A percentile compares a stretch with the other conserved stretches of the same genome.
Evolutionary conservation across 1,140 invertebrate species (phyloP).

Genomic region (Pseudomyrmex cubaensis): DNA sequence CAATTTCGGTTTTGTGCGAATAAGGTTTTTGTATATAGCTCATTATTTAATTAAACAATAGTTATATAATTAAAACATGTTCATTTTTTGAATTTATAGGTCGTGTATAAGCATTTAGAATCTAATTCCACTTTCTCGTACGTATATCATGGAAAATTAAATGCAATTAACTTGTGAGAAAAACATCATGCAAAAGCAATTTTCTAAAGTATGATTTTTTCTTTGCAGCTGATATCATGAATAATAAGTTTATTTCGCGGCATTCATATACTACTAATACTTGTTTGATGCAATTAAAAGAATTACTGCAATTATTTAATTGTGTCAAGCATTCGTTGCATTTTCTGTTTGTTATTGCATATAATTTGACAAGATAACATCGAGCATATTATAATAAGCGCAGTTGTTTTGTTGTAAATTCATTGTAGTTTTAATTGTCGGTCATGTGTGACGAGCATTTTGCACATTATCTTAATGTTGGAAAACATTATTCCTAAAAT

Average conservation of each 20-base stretch:
- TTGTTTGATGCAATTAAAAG: not conserved
- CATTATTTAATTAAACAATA: too few relatives aligned
- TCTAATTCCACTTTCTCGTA: not conserved
- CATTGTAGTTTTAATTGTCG: slow-evolving; percentile 9
- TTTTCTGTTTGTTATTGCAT: slow-evolving; percentile 1
- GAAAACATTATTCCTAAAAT: slow-evolving; percentile 1
- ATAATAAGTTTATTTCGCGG: not conserved
- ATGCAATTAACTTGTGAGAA: slow-evolving; percentile 1
- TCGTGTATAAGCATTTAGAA: not conserved
- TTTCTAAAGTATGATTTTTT: not conserved
- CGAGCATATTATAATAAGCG: slow-evolving; percentile 23
- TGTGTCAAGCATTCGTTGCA: not conserved
- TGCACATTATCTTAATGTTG: not conserved
- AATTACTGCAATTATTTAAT: slow-evolving; percentile 17
- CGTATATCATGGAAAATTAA: not conserved
- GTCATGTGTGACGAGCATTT: not conserved
- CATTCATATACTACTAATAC: not conserved
- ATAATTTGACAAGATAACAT: slow-evolving; percentile 30
- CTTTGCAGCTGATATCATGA: not conserved
- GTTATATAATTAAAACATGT: too few relatives aligned
- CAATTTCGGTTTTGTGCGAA: too few relatives aligned
- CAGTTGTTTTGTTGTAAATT: slow-evolving; percentile 30
- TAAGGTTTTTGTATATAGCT: too few relatives aligned
- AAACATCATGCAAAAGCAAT: not conserved
- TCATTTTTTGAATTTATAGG: too few relatives aligned